Evolutionary conservation across 2,797 vertebrate species (phyloP), one percentile per base, ranked within the genome.

Genomic region (Podarcis lilfordi): DNA sequence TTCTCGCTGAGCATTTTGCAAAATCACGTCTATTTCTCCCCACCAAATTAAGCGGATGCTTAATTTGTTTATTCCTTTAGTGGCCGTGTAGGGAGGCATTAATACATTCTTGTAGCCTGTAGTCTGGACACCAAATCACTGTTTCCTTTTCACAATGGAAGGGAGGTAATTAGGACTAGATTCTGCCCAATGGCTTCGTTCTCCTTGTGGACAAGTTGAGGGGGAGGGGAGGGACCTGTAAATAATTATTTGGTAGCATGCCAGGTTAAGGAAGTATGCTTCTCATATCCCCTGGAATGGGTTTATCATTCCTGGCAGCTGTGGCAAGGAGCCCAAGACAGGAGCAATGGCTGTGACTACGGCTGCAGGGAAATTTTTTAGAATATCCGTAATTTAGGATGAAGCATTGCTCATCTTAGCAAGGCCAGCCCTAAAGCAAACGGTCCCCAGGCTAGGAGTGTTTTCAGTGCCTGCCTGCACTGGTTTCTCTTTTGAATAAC

Each of bases 61-160:
- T 78, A 85, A 85, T 89, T 85, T 85, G 83, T 81, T 89, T 81
- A 76, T 85, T 89, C 61, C 88, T 77, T 7, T 76, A 76, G 83
- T 69, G 68, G 64, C 84, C 76, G 71, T 17, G 25, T 23, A 75
- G 78, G 88, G 79, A 86, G 59, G 61, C 71, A 89, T 74, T 85
- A 76, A 81, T 50, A 50, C 43, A 76, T 89, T 40, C 71, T 68
- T 23, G 17, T 32, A 86, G 84, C 72, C 32, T 77, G 43, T 76
- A 76, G 59, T 40, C 59, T 81, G 78, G 78, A 68, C 40, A 68
- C 15, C 82, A 80, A 81, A 81, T 69, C 32, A 15, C 61, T 29
- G 11, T 61, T 81, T 86, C 61, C 19, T 5, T 81, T 17, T 71
- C 82, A 25, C 50, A 79, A 32, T 40, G 64, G 35, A 88, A 71